phyloP scores from a whole-genome alignment of 2,888 invertebrate species.

The Galerucella nymphaeae region DNA sequence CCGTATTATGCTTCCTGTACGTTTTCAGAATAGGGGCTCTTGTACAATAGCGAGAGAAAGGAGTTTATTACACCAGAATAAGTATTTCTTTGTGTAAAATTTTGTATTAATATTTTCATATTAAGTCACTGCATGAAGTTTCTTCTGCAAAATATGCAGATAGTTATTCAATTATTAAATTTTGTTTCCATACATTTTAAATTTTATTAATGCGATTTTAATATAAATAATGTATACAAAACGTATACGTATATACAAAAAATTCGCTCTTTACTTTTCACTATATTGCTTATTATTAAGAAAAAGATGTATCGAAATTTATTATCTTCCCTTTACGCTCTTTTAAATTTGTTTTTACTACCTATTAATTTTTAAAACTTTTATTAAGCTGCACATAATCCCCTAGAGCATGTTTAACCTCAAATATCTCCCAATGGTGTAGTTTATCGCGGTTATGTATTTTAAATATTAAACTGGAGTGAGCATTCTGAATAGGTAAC shows the following conservation, averaged over 20 bases:
- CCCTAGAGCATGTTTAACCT: slow-evolving; percentile 2
- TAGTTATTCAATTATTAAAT: no score
- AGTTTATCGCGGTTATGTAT: slow-evolving; percentile 1
- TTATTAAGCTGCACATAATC: background rate
- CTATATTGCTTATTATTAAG: background rate
- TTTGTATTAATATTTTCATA: background rate
- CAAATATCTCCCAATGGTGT: slow-evolving; percentile 2
- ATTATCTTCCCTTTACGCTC: background rate
- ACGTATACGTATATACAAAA: background rate
- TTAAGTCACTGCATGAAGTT: no score
- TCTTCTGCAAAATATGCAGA: no score
- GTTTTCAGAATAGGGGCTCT: slow-evolving; percentile 9
- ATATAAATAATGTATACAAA: no score
- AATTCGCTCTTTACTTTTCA: background rate
- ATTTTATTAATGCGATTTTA: no score
- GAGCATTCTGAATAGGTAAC: slow-evolving; percentile 2
- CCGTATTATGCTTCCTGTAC: background rate
- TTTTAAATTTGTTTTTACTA: background rate
- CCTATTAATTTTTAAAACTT: background rate
- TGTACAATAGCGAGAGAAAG: background rate
- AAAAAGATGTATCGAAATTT: background rate
- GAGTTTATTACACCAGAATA: slow-evolving; percentile 1
- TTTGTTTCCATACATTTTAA: no score
- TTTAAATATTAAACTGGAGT: background rate
- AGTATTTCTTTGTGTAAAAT: background rate